phyloP scores from a whole-genome alignment of 1,140 invertebrate genomes.

The Halyomorpha halys region DNA sequence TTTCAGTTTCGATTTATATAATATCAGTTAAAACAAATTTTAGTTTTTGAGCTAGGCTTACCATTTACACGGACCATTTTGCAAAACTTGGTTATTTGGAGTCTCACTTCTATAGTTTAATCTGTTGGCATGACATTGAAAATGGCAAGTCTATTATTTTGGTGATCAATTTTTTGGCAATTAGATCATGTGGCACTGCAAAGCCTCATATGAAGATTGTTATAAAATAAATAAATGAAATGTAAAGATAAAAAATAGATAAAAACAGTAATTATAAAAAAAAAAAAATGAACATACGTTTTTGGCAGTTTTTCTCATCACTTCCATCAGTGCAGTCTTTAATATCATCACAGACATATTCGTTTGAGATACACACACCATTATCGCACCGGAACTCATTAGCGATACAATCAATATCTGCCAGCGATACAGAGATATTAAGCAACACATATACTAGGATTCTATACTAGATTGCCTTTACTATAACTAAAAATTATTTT shows the following conservation, averaged over 20 bases:
- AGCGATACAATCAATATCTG: slow-evolving; percentile 29
- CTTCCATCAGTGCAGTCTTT: slow-evolving; percentile 59
- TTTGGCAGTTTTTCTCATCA: slow-evolving; percentile 48
- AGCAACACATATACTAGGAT: background rate
- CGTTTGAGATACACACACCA: slow-evolving; percentile 35
- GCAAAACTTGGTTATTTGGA: no score
- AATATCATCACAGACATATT: slow-evolving; percentile 52
- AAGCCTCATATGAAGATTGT: no score
- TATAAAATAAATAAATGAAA: background rate
- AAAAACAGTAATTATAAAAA: slow-evolving; percentile 10
- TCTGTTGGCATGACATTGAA: no score
- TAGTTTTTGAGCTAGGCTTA: no score
- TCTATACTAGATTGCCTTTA: background rate
- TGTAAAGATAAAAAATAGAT: background rate
- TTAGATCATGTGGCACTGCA: no score
- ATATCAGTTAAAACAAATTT: no score
- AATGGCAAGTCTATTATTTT: no score
- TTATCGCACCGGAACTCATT: slow-evolving; percentile 42
- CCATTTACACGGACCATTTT: no score
- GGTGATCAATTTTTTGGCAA: no score
- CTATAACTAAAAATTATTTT: no score
- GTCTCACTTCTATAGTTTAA: no score
- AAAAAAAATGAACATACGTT: background rate
- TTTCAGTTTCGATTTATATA: no score
- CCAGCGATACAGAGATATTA: background rate